Conservation (phyloP, 2,113 vertebrate genomes). For the Heterotis niloticus region DNA sequence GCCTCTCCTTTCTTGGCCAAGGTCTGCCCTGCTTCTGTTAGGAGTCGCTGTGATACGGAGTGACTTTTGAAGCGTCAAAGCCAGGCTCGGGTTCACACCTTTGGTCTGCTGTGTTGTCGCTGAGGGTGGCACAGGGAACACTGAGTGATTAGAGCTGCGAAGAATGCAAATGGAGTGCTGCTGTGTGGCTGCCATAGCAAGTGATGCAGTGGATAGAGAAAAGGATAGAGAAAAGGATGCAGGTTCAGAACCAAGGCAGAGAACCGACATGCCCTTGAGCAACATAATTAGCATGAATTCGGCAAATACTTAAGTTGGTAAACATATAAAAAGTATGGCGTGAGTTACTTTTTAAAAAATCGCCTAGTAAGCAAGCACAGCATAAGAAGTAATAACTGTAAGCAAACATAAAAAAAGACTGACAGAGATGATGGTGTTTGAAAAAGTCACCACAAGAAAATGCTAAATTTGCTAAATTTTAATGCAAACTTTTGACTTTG, state of each 20-base stretch:
- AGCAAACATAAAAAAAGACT: too few relatives aligned
- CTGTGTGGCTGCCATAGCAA: not conserved
- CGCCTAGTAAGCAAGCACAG: too few relatives aligned
- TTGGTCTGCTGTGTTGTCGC: not conserved
- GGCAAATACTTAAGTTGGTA: too few relatives aligned
- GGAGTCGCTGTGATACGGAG: slow-evolving; percentile 23
- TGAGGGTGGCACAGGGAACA: not conserved
- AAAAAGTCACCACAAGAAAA: too few relatives aligned
- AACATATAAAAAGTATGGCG: too few relatives aligned
- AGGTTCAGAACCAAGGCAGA: too few relatives aligned
- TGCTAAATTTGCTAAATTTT: too few relatives aligned
- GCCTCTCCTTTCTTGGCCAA: slow-evolving; percentile 8
- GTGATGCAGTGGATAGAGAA: not conserved
- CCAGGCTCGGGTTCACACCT: not conserved
- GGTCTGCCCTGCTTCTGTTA: slow-evolving; percentile 31
- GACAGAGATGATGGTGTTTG: too few relatives aligned
- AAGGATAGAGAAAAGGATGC: not conserved
- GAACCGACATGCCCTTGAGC: not conserved
- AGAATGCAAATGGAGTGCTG: not conserved
- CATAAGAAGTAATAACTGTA: too few relatives aligned
- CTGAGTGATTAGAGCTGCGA: not conserved
- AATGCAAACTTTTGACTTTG: too few relatives aligned
- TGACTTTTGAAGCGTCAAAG: not conserved
- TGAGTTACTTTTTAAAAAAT: too few relatives aligned
- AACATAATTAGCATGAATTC: too few relatives aligned